Conservation (phyloP, 1,140 invertebrate species). For the Lasioglossum albipes region DNA sequence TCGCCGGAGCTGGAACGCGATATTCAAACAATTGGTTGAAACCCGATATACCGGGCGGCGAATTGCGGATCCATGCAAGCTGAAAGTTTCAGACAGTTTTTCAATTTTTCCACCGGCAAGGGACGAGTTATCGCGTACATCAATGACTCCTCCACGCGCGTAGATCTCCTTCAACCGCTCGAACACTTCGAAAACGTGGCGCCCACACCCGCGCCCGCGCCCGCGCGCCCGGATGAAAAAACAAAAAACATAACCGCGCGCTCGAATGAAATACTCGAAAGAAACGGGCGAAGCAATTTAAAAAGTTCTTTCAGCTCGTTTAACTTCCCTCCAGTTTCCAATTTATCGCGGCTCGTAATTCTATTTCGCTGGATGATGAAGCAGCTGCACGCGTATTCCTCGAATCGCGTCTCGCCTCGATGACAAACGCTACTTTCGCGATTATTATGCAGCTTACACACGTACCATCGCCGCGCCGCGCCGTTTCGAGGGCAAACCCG, state of each 20-base stretch:
- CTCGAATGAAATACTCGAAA: not conserved
- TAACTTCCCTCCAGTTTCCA: conserved; percentile 1
- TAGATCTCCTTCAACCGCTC: not conserved
- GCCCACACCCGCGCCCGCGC: no score
- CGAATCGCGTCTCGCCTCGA: not conserved
- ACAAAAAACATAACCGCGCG: no score
- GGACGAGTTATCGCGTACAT: not conserved
- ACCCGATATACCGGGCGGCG: not conserved
- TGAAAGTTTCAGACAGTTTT: not conserved
- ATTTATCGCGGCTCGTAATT: conserved; percentile 23
- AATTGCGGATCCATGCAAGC: not conserved
- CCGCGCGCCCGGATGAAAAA: no score
- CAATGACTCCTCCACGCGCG: not conserved
- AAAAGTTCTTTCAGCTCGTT: conserved; percentile 14
- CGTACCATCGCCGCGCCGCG: not conserved
- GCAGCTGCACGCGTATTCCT: not conserved
- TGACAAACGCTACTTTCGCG: conserved; percentile 5
- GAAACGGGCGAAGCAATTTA: conserved; percentile 1
- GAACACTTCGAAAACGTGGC: not conserved
- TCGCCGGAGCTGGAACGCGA: no score
- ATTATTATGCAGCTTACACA: conserved; percentile 34
- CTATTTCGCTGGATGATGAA: conserved; percentile 17
- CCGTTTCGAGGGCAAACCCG: not conserved
- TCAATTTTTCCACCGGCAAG: no score
- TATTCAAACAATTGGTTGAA: not conserved